Conservation (phyloP, 23 tunicate genomes). For the Oikopleura albicans region DNA sequence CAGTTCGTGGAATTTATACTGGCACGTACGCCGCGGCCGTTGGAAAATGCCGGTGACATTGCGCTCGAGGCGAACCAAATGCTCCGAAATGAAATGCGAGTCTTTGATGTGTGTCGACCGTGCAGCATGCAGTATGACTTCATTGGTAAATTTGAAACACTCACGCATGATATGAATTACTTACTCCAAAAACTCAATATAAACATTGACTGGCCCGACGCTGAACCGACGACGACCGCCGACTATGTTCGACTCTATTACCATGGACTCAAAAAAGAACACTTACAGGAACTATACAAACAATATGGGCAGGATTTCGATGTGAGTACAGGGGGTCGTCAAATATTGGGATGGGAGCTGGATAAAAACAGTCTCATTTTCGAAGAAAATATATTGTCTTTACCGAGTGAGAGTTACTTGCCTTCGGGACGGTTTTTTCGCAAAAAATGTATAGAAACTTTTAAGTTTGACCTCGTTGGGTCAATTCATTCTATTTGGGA, state of each 20-base stretch:
- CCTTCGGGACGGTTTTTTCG: no score
- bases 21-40: not conserved
- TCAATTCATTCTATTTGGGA: no score
- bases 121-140: conserved; percentile 18
- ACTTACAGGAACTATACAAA: not conserved
- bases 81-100: not conserved
- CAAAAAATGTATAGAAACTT: no score
- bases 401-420: no score
- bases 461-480: no score
- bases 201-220: not conserved
- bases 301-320: not conserved
- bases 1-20: not conserved
- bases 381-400: no score
- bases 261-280: not conserved
- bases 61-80: not conserved
- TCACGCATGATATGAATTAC: conserved; percentile 18
- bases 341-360: no score
- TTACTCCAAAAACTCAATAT: conserved; percentile 2
- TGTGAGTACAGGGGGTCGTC: no score
- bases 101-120: conserved; percentile 2
- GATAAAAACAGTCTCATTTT: no score
- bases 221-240: not conserved
- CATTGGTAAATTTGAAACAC: conserved; percentile 21
- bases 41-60: not conserved
- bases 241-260: conserved; percentile 9